Base-by-base conservation (phyloP, 2,113 vertebrate genomes). In the Dryoscopus gambensis region DNA sequence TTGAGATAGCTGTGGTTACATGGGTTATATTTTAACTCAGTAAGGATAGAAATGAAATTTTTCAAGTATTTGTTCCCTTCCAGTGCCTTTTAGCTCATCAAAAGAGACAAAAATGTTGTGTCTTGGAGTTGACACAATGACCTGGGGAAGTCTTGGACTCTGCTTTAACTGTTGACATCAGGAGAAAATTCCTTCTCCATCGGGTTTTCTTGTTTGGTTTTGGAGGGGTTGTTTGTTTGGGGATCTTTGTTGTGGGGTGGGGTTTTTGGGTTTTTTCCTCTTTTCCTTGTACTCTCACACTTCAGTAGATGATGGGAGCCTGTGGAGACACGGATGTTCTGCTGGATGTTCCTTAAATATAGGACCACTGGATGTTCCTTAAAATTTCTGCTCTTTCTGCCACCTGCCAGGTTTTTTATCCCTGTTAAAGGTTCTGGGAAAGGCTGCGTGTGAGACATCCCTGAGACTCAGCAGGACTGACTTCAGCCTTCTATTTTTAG, bases 141-240 rank as follows among this genome's bases (percentile, higher is more conserved):
- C 22, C 23, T 53, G 18, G 49, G 8, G 60, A 57, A 39, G 69
- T 35, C 15, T 24, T 12, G 7, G 57, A 20, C 28, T 47, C 16
- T 31, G 59, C 6, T 67, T 73, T 57, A 37, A 15, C 30, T 59
- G 57, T 3, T 53, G 23, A 2, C 4, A 27, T 1, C 27, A 13
- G 21, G 39, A 40, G 2, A 55, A 62, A 85, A 53, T 60, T 56
- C 8, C 25, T 55, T 62, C 17, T 47, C 44, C 16, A 11, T 12
- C 0, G 0, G 3, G 1, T 25, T 37, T 37, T 42, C 40, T 57
- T 19, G 2, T 10, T 53, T 59, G 9, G 13, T 37, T 76, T 76
- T 37, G 17, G 10, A 52, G 31, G 14, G 2, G 11, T 21, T 37
- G 5, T 19, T 40, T 49, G 6, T 27, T 65, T 6, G 37, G 5